phyloP scores from a whole-genome alignment of 2,797 vertebrate genomes.

The Erithacus rubecula region DNA sequence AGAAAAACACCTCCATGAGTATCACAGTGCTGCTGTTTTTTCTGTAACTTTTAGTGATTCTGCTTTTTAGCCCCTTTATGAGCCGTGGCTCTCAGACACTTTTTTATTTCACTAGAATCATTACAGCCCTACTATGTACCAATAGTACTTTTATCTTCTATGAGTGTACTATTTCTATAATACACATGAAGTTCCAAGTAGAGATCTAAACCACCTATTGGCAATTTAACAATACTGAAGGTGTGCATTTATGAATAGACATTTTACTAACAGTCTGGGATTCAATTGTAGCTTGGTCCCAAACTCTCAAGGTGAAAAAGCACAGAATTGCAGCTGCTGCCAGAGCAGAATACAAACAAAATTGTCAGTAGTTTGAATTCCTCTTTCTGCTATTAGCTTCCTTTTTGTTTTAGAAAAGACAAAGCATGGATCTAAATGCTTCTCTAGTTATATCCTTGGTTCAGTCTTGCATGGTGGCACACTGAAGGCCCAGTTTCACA shows the following conservation, averaged over 20 bases:
- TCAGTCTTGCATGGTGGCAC: not conserved
- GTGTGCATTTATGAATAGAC: conserved; percentile 4
- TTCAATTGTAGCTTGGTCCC: not conserved
- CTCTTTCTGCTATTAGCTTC: not conserved
- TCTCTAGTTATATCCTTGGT: not conserved
- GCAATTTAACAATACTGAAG: conserved; percentile 13
- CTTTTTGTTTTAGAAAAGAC: not conserved
- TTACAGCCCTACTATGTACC: not conserved
- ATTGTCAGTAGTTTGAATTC: not conserved
- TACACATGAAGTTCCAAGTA: not conserved
- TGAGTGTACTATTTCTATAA: conserved; percentile 3
- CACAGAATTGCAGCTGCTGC: not conserved
- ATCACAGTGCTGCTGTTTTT: not conserved
- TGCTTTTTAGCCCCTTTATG: conserved; percentile 27
- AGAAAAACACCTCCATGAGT: not conserved
- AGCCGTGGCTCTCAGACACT: not conserved
- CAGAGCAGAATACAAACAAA: not conserved
- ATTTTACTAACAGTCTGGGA: not conserved
- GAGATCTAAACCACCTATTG: not conserved
- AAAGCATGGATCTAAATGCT: not conserved
- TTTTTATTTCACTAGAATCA: conserved; percentile 21
- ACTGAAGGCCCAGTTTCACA: not conserved
- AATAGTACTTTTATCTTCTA: conserved; percentile 11
- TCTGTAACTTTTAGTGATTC: not conserved
- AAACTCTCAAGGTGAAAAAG: not conserved